phyloP scores from a whole-genome alignment of 1,140 invertebrate genomes.

The Lepidurus couesii region DNA sequence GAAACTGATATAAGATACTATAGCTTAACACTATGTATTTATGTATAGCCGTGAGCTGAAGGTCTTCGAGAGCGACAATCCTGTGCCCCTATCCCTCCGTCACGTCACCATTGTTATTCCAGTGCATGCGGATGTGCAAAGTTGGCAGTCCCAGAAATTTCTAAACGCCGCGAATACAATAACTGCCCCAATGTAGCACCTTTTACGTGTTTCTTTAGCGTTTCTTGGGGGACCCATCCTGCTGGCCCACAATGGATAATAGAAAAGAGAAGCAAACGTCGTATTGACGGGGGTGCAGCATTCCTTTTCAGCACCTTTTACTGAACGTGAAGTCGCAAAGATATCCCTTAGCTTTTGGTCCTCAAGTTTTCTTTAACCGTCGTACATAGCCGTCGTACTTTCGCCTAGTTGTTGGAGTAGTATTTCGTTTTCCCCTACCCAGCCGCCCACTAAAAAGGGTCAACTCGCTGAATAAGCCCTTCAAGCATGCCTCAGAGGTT shows the following conservation, averaged over 20 bases:
- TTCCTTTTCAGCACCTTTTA: constrained; percentile 3
- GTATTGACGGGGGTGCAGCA: neutral
- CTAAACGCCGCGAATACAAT: neutral
- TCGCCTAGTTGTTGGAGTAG: neutral
- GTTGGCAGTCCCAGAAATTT: neutral
- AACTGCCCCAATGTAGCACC: neutral
- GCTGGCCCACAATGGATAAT: neutral
- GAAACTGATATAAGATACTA: neutral
- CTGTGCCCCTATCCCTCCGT: constrained; percentile 1
- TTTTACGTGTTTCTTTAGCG: neutral
- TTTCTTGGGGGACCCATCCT: neutral
- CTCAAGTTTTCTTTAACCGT: neutral
- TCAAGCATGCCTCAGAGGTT: neutral
- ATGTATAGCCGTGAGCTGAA: neutral
- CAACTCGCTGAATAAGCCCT: neutral
- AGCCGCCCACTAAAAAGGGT: neutral
- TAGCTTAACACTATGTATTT: neutral
- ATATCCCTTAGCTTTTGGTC: neutral
- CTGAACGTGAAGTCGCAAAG: neutral
- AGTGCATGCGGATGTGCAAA: constrained; percentile 7
- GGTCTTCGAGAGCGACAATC: neutral
- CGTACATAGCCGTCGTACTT: neutral
- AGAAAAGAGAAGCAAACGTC: neutral
- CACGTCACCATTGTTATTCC: constrained; percentile 7
- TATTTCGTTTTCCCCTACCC: neutral